Base-by-base conservation (phyloP, 2,113 vertebrate species). In the Alethe diademata region DNA sequence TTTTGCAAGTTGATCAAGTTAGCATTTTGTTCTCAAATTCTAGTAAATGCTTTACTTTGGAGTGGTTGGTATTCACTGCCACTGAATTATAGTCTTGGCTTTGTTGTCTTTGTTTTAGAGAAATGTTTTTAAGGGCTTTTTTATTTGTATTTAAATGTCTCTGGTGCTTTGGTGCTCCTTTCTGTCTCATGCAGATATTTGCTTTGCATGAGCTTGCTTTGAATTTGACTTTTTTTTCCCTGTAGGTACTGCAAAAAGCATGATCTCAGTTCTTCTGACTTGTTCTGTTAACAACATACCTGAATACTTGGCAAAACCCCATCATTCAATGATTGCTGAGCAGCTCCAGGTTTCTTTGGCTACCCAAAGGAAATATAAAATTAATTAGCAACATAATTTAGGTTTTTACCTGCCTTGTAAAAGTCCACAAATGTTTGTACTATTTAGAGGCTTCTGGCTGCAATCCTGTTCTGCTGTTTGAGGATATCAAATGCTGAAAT, bases 371-470 rank as follows among this genome's bases (percentile, higher is more conserved):
- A 98, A 98, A 98, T 97, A 97, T 97, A 98, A 98, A 98, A 98
- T 98, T 98, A 98, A 98, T 98, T 98, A 98, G 96, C 91, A 98
- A 97, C 96, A 97, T 97, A 96, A 98, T 97, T 97, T 97, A 92
- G 80, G 91, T 96, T 95, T 98, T 98, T 97, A 98, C 97, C 95
- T 98, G 93, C 88, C 97, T 97, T 97, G 78, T 98, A 98, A 98
- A 97, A 93, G 94, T 78, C 64, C 80, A 85, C 42, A 65, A 97
- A 92, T 97, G 95, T 98, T 97, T 98, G 94, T 96, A 96, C 96
- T 98, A 94, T 95, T 96, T 96, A 95, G 94, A 96, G 81, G 71
- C 95, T 97, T 83, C 93, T 98, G 98, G 97, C 96, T 92, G 64
- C 53, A 89, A 42, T 97, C 93, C 84, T 94, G 78, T 64, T 96